phyloP scores from a whole-genome alignment of 2,888 invertebrate genomes.

The Apodemia mormo region DNA sequence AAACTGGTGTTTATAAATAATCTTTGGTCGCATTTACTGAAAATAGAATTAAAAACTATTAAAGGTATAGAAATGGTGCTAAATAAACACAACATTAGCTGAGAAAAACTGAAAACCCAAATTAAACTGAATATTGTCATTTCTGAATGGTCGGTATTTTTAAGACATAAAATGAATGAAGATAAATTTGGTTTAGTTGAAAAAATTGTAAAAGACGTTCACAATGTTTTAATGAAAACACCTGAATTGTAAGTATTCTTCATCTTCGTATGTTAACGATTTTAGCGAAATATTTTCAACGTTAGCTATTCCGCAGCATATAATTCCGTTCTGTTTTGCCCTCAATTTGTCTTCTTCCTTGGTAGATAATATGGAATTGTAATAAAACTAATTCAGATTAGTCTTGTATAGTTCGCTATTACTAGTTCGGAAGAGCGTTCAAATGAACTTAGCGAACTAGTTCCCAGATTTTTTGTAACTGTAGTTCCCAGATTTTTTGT shows the following conservation, averaged over 20 bases:
- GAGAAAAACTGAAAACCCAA: not conserved
- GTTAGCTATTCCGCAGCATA: no score
- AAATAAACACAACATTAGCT: not conserved
- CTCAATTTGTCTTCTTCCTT: no score
- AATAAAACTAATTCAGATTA: no score
- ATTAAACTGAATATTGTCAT: not conserved
- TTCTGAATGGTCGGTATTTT: not conserved
- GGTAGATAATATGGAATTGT: no score
- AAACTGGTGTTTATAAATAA: no score
- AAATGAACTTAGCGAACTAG: no score
- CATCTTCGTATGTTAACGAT: conserved; percentile 21
- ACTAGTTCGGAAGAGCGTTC: no score
- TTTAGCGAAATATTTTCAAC: not conserved
- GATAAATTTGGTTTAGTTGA: conserved; percentile 89
- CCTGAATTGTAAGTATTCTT: conserved; percentile 86
- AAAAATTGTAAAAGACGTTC: conserved; percentile 90
- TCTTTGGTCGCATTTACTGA: not conserved
- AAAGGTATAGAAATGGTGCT: not conserved
- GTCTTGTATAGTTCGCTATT: no score
- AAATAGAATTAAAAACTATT: not conserved
- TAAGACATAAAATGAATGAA: conserved; percentile 61
- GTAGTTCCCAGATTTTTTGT: no score
- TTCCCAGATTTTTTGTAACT: no score
- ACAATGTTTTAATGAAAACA: conserved; percentile 87
- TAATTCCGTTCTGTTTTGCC: no score